Base-by-base conservation (phyloP, 2,888 invertebrate species). In the Thera obeliscata region DNA sequence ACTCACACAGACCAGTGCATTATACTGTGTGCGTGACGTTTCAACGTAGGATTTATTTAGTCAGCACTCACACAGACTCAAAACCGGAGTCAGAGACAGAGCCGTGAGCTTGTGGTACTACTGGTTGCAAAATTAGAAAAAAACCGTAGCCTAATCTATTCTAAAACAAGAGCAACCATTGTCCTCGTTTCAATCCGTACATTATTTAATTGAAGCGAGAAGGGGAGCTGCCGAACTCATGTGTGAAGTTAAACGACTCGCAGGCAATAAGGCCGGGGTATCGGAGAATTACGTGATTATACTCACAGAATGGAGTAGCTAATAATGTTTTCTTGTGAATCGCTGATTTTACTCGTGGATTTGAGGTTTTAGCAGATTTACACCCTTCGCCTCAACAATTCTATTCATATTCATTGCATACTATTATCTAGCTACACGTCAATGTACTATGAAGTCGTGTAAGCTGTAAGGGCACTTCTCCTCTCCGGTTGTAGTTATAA, bases 161-260 rank as follows among this genome's bases (percentile, higher is more conserved):
- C 8, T 63, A 50, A 50, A 52, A 64, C 35, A 52, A 35, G 41
- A 52, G 7, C 7, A 58, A 55, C 38, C 59, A 11, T 52, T 54
- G 61, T 60, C 52, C 46, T 63, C 22, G 46, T 50, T 48, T 58
- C 63, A 61, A 64, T 69, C 63, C 49, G 55, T 59, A 48, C 60
- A 56, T 57, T 61, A 64, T 60, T 63, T 66, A 61, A 61, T 63
- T 64, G 58, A 46, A 56, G 54, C 59, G 46, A 33, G 48, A 7
- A 36, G 49, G 62, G 64, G 68, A 64, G n/a, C 61, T 60, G 41
- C 63, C 71, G 63, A 70, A 66, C 67, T 72, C 75, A 70, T 76
- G 76, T 74, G 74, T 72, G 71, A 76, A 76, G 76, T 74, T 73
- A 73, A 76, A 76, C 74, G 74, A 74, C 74, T 69, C 72, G 68